Evolutionary conservation across 2,888 invertebrate species (phyloP).

Genomic region (Seira musarum): DNA sequence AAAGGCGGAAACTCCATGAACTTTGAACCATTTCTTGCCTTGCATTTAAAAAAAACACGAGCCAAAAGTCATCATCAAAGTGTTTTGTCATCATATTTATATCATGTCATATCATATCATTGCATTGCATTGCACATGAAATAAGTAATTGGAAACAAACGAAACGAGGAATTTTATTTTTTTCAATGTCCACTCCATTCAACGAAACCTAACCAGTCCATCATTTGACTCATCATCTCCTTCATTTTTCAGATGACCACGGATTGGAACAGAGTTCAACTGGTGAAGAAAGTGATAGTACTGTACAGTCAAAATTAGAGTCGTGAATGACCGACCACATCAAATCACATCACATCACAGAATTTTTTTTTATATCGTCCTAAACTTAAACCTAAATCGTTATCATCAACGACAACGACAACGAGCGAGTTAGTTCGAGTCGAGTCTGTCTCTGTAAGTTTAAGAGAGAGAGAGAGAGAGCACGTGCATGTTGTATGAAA

Average conservation of each 20-base stretch:
- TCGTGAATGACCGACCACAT: not conserved
- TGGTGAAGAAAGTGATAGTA: conserved; percentile 2
- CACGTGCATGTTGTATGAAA: conserved; percentile 45
- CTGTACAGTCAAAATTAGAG: not conserved
- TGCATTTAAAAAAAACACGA: too few relatives aligned
- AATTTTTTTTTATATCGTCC: too few relatives aligned
- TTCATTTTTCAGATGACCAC: too few relatives aligned
- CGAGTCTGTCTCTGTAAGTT: too few relatives aligned
- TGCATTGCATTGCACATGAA: conserved; percentile 17
- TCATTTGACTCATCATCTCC: too few relatives aligned
- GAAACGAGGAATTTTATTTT: not conserved
- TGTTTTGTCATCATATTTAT: conserved; percentile 1
- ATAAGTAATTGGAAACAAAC: conserved; percentile 18
- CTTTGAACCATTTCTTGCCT: conserved; percentile 36
- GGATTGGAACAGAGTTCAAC: not conserved
- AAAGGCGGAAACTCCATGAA: conserved; percentile 39
- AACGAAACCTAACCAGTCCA: too few relatives aligned
- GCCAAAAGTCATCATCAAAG: too few relatives aligned
- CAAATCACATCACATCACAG: not conserved
- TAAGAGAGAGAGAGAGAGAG: conserved; percentile 30
- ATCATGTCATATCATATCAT: conserved; percentile 17
- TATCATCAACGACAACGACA: too few relatives aligned
- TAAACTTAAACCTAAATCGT: too few relatives aligned
- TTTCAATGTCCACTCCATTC: conserved; percentile 14
- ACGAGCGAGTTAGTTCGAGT: too few relatives aligned